Evolutionary conservation across 2,888 invertebrate species (phyloP).

Genomic region (Troides oblongomaculatus): DNA sequence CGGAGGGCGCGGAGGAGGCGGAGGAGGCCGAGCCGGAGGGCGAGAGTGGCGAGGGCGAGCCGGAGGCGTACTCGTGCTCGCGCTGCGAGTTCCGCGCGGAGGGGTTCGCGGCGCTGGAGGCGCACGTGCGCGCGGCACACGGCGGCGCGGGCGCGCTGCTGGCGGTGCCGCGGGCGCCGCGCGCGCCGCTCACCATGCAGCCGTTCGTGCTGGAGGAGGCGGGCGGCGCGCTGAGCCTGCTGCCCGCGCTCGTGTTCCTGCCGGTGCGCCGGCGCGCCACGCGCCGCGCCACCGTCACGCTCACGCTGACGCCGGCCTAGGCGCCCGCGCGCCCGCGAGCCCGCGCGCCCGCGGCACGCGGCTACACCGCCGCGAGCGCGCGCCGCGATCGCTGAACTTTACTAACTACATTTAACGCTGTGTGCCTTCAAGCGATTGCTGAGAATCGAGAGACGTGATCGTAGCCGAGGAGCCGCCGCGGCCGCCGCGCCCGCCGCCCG

Average conservation of each 20-base stretch:
- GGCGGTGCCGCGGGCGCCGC: slow-evolving; percentile 78
- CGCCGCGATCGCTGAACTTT: slow-evolving; percentile 71
- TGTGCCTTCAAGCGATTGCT: slow-evolving; percentile 92
- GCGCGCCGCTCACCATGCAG: slow-evolving; percentile 90
- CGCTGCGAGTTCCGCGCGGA: slow-evolving; percentile 73
- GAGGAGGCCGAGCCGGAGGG: slow-evolving; percentile 67
- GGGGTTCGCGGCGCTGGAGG: slow-evolving; percentile 71
- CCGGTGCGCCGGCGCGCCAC: slow-evolving; percentile 94
- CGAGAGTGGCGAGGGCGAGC: slow-evolving; percentile 50
- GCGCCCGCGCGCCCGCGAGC: slow-evolving; percentile 33
- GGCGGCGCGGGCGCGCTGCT: slow-evolving; percentile 76
- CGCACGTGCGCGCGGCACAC: slow-evolving; percentile 72
- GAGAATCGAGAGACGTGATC: slow-evolving; percentile 78
- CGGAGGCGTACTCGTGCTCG: slow-evolving; percentile 70
- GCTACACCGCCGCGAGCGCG: slow-evolving; percentile 60
- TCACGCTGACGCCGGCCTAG: slow-evolving; percentile 96
- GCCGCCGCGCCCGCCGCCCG: slow-evolving; percentile 50
- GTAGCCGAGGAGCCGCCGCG: slow-evolving; percentile 70
- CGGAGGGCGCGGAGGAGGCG: slow-evolving; percentile 40
- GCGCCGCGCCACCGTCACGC: slow-evolving; percentile 92
- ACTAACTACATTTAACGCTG: slow-evolving; percentile 84
- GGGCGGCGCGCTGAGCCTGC: slow-evolving; percentile 83
- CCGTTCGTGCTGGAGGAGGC: slow-evolving; percentile 90
- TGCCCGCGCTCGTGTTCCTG: slow-evolving; percentile 95
- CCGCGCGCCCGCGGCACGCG: slow-evolving; percentile 54